Percentiles rank a stretch among this genome's conserved stretches.
Conservation (phyloP, 2,113 vertebrate species). For the Gila orcuttii region DNA sequence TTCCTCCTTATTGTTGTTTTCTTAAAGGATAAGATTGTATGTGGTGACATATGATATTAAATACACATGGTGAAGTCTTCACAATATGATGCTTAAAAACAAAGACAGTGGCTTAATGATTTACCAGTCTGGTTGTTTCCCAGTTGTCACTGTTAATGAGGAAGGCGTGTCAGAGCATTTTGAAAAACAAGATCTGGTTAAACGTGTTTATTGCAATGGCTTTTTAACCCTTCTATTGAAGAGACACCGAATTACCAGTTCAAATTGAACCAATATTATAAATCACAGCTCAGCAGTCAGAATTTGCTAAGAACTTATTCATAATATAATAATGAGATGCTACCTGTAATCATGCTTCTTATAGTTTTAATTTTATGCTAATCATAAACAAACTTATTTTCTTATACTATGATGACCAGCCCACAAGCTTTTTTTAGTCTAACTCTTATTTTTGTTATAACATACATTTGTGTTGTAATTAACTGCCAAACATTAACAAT, state of each 20-base stretch:
- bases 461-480: background rate
- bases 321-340: background rate
- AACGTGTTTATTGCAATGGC: background rate
- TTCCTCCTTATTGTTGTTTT: background rate
- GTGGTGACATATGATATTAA: background rate
- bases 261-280: too few relatives aligned
- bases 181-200: background rate
- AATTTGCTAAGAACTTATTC: background rate
- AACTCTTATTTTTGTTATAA: too few relatives aligned
- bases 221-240: background rate
- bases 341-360: background rate
- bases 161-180: background rate
- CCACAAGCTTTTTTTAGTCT: background rate
- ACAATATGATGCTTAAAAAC: background rate
- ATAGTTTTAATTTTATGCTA: background rate
- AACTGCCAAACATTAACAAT: background rate
- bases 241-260: background rate
- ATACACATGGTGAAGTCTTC: background rate
- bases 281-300: too few relatives aligned
- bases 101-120: background rate
- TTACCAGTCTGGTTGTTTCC: background rate
- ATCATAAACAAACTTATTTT: background rate
- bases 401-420: background rate
- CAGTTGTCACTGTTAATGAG: background rate
- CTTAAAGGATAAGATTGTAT: background rate